These are phyloP conservation scores for Drosophila fungiperda DNA, from an alignment of 2,888 invertebrate species.

Conservation along the genomic window DNA sequence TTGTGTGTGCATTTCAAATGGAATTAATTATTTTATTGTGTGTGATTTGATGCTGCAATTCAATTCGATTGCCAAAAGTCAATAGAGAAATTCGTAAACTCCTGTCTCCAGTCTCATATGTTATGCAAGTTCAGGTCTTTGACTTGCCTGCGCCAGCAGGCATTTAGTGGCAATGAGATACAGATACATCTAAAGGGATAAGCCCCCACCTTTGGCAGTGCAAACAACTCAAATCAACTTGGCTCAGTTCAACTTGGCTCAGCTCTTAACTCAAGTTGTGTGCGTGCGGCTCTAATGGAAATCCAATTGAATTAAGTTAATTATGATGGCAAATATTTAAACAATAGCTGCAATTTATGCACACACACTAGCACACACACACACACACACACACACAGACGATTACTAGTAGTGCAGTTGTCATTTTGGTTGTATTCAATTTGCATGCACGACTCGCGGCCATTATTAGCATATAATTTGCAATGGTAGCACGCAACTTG, in stretches of 20 bases:
- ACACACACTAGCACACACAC: conserved; percentile 15
- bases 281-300: conserved; percentile 77
- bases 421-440: conserved; percentile 72
- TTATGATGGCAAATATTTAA: conserved; percentile 85
- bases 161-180: conserved; percentile 8
- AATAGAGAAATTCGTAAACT: conserved; percentile 55
- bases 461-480: conserved; percentile 65
- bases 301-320: conserved; percentile 85
- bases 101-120: conserved; percentile 59
- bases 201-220: conserved; percentile 62
- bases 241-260: conserved; percentile 6
- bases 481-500: conserved; percentile 41
- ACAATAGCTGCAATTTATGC: conserved; percentile 81
- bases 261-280: conserved; percentile 36
- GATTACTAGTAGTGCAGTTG: too few species aligned
- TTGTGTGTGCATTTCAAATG: conserved; percentile 75
- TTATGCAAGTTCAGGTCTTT: conserved; percentile 72
- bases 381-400: conserved; percentile 7
- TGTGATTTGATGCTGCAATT: conserved; percentile 73
- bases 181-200: neutral
- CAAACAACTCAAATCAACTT: conserved; percentile 66
- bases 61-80: conserved; percentile 76
- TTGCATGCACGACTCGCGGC: conserved; percentile 63
- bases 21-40: conserved; percentile 82
- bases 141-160: conserved; percentile 47